A percentile compares a stretch with the other conserved stretches of the same genome.
Evolutionary conservation across 2,113 vertebrate species (phyloP).

Genomic region (Onychostoma macrolepis): DNA sequence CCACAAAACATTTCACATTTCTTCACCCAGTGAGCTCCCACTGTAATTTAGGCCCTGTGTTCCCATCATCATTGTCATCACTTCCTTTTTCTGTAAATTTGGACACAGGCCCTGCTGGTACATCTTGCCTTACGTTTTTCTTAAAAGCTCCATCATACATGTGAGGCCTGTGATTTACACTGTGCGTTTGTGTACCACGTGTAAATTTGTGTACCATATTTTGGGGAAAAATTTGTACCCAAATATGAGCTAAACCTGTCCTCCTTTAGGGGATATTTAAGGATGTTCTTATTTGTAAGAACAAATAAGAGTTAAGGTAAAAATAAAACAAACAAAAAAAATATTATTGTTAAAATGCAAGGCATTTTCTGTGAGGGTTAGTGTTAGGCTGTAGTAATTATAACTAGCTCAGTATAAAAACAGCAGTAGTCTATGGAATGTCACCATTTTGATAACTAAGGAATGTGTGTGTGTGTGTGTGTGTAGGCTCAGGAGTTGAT

Average conservation of each 20-base stretch:
- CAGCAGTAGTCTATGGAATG: not conserved
- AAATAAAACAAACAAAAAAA: not conserved
- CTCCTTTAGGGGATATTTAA: not conserved
- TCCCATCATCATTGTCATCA: not conserved
- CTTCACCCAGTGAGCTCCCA: not conserved
- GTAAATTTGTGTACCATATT: not conserved
- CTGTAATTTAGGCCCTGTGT: not conserved
- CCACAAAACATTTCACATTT: not conserved
- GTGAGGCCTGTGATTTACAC: not conserved
- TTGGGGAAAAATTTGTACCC: not conserved
- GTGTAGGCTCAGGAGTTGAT: slow-evolving; percentile 86
- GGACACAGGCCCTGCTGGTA: not conserved
- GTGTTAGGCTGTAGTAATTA: not conserved
- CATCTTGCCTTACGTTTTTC: not conserved
- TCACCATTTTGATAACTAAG: not conserved
- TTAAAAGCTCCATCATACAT: not conserved
- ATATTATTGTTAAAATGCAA: not conserved
- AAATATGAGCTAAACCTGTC: not conserved
- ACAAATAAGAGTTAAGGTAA: not conserved
- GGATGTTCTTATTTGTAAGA: not conserved
- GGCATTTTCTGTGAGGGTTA: not conserved
- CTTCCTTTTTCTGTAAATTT: not conserved
- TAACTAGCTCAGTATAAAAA: not conserved
- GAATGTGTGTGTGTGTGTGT: slow-evolving; percentile 38
- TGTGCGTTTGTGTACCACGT: not conserved